Evolutionary conservation across 1,140 invertebrate species (phyloP).

Genomic region (Diachasmimorpha longicaudata): DNA sequence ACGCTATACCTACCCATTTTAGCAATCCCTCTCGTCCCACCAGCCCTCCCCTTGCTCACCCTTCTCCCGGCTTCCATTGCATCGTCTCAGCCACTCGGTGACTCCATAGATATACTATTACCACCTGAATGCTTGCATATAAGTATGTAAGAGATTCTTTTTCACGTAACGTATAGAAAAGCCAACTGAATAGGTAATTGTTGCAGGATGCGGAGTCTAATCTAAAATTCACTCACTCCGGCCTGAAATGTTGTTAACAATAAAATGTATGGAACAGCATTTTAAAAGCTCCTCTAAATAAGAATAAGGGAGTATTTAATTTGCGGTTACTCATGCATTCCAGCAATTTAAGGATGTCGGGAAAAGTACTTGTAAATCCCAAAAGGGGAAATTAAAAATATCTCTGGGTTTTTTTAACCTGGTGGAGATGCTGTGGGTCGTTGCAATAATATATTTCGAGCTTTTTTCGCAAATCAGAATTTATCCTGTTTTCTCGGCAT

Average conservation of each 20-base stretch:
- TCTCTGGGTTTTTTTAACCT: too few species aligned
- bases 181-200: background rate
- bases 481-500: too few species aligned
- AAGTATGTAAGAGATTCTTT: conserved; percentile 2
- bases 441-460: too few species aligned
- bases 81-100: background rate
- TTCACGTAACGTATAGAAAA: conserved; percentile 3
- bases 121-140: background rate
- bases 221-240: background rate
- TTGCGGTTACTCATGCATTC: background rate
- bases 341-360: background rate
- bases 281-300: background rate
- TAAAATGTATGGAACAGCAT: background rate
- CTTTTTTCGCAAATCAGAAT: too few species aligned
- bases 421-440: too few species aligned
- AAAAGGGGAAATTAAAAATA: too few species aligned
- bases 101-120: conserved; percentile 5
- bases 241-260: background rate
- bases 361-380: too few species aligned
- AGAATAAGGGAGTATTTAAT: background rate
- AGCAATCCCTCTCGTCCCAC: background rate
- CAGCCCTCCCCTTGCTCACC: background rate
- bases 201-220: background rate
- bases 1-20: conserved; percentile 17
- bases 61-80: background rate